A percentile compares a stretch with the other conserved stretches of the same genome.
Conservation (phyloP, 2,888 invertebrate genomes). For the Oasisia sp. region DNA sequence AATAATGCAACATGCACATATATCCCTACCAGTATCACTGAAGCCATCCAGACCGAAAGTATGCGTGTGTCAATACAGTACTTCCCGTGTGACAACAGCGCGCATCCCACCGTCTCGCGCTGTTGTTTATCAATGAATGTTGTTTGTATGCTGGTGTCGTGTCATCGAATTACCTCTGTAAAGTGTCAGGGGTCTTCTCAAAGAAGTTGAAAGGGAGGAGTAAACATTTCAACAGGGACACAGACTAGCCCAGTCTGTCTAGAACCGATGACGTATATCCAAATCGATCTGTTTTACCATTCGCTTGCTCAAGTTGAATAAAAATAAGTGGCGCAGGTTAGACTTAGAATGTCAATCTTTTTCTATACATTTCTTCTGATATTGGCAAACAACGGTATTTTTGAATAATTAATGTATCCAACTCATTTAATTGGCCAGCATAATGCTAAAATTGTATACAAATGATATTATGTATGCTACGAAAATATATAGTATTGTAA, state of each 20-base stretch:
- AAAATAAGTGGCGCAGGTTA: too few relatives aligned
- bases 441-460: too few relatives aligned
- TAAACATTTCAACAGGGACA: neutral
- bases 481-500: too few relatives aligned
- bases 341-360: too few relatives aligned
- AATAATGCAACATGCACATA: neutral
- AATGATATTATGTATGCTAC: too few relatives aligned
- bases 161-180: conserved; percentile 17
- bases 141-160: conserved; percentile 13
- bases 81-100: neutral
- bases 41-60: neutral
- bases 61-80: neutral
- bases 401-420: too few relatives aligned
- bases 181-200: neutral
- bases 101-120: neutral
- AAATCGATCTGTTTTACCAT: too few relatives aligned
- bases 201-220: neutral
- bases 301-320: too few relatives aligned
- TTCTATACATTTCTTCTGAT: too few relatives aligned
- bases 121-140: conserved; percentile 3
- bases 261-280: neutral
- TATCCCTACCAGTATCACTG: neutral
- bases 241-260: neutral
- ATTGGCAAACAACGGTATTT: too few relatives aligned
- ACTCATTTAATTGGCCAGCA: too few relatives aligned